phyloP scores from a whole-genome alignment of 2,797 vertebrate species.

The Myotis planiceps region DNA sequence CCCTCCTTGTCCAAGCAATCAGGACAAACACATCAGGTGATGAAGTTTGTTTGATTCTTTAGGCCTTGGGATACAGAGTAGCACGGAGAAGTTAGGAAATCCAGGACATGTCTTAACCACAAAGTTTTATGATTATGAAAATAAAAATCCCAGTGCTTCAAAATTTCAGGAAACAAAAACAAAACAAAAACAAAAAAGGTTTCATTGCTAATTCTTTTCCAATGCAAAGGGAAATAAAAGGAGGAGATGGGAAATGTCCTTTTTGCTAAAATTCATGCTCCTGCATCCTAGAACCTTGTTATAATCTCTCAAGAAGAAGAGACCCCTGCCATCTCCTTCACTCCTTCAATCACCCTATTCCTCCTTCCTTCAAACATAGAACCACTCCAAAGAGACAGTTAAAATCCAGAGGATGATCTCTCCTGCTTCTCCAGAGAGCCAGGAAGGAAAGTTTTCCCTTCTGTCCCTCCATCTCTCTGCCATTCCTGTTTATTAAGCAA shows the following conservation, averaged over 20 bases:
- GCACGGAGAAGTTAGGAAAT: not conserved
- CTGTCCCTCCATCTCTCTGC: not conserved
- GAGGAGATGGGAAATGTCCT: not conserved
- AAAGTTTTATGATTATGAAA: not conserved
- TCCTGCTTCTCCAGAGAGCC: not conserved
- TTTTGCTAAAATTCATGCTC: not conserved
- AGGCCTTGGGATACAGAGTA: not conserved
- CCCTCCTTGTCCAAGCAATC: not conserved
- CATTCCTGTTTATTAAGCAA: slow-evolving; percentile 36
- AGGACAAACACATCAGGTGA: not conserved
- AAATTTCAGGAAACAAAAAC: not conserved
- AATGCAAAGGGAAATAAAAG: not conserved
- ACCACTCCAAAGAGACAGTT: not conserved
- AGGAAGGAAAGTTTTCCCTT: not conserved
- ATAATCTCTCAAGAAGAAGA: not conserved
- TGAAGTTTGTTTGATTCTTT: not conserved
- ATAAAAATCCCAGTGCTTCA: not conserved
- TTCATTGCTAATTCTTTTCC: not conserved
- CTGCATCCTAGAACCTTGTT: rapidly evolving
- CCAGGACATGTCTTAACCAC: not conserved
- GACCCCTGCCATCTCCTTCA: not conserved
- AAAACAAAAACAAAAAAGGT: not conserved
- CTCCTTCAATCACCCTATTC: not conserved
- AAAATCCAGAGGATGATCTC: not conserved
- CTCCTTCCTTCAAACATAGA: rapidly evolving